phyloP scores from a whole-genome alignment of 1,140 invertebrate genomes.

The Bradynema listronoti region DNA sequence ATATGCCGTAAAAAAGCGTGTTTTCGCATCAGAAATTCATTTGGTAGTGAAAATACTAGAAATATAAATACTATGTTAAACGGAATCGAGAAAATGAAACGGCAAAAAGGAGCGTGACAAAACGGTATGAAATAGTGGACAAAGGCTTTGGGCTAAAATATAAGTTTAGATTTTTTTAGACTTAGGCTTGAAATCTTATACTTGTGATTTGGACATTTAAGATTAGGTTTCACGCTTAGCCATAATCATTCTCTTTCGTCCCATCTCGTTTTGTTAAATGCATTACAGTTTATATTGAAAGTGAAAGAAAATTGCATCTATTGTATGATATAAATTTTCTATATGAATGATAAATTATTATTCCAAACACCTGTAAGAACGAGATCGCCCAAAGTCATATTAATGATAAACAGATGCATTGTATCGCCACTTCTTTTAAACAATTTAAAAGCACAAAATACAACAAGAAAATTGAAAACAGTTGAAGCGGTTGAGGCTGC shows the following conservation, averaged over 20 bases:
- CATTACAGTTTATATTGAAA: too few species aligned
- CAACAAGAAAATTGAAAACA: slow-evolving; percentile 54
- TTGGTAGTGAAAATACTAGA: slow-evolving; percentile 57
- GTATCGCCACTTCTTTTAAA: slow-evolving; percentile 57
- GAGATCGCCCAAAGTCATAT: slow-evolving; percentile 56
- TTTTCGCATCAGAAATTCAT: slow-evolving; percentile 53
- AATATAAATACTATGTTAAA: slow-evolving; percentile 9
- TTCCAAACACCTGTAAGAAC: slow-evolving; percentile 55
- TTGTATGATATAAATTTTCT: background rate
- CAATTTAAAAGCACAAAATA: slow-evolving; percentile 57
- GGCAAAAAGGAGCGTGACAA: background rate
- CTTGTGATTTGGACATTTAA: background rate
- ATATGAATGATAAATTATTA: slow-evolving; percentile 1
- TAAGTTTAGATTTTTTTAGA: background rate
- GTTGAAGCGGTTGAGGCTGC: slow-evolving; percentile 54
- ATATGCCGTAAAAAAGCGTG: slow-evolving; percentile 54
- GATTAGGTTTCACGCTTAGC: background rate
- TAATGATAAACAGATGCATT: slow-evolving; percentile 58
- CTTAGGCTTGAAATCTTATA: slow-evolving; percentile 3
- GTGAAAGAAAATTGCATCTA: background rate
- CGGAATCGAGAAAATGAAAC: slow-evolving; percentile 17
- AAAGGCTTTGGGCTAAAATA: background rate
- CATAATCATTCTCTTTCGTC: too few species aligned
- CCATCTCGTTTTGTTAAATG: too few species aligned
- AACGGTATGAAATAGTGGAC: background rate